Evolutionary conservation across 2,888 invertebrate genomes (phyloP).

Genomic region (Aspidapion aeneum): DNA sequence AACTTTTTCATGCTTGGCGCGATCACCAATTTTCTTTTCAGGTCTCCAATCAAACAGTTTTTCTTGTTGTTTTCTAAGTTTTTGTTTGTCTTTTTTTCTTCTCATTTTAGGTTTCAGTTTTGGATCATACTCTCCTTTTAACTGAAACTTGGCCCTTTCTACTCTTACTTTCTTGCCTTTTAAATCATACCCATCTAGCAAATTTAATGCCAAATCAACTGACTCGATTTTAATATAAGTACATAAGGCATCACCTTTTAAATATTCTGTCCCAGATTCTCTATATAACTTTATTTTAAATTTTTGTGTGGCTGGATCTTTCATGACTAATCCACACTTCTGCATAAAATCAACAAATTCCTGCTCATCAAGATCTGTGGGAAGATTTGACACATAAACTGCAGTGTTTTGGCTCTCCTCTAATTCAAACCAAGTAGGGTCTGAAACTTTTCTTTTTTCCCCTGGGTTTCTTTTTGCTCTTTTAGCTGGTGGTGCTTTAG

Average conservation of each 20-base stretch:
- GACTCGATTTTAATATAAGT: constrained; percentile 96
- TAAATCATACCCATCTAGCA: constrained; percentile 83
- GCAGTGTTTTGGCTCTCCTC: constrained; percentile 87
- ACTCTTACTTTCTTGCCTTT: constrained; percentile 81
- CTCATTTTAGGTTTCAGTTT: constrained; percentile 86
- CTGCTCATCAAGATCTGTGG: constrained; percentile 75
- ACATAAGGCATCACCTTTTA: constrained; percentile 96
- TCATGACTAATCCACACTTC: constrained; percentile 94
- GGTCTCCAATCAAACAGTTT: constrained; percentile 97
- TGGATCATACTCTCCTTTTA: constrained; percentile 94
- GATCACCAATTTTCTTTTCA: constrained; percentile 82
- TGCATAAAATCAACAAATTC: constrained; percentile 84
- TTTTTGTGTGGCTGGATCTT: constrained; percentile 42
- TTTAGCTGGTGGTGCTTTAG: constrained; percentile 21
- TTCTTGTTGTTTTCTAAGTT: constrained; percentile 87
- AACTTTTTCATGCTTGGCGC: constrained; percentile 83
- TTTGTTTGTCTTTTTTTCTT: constrained; percentile 86
- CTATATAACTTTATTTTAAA: constrained; percentile 68
- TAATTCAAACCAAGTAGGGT: constrained; percentile 83
- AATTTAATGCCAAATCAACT: constrained; percentile 84
- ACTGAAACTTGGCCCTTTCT: constrained; percentile 89
- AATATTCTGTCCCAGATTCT: constrained; percentile 69
- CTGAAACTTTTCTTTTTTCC: constrained; percentile 53
- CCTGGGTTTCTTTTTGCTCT: constrained; percentile 38
- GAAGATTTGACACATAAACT: constrained; percentile 93